Evolutionary conservation across 1,140 invertebrate genomes (phyloP), one percentile per base, ranked within the genome.

Genomic region (Vanessa atalanta): DNA sequence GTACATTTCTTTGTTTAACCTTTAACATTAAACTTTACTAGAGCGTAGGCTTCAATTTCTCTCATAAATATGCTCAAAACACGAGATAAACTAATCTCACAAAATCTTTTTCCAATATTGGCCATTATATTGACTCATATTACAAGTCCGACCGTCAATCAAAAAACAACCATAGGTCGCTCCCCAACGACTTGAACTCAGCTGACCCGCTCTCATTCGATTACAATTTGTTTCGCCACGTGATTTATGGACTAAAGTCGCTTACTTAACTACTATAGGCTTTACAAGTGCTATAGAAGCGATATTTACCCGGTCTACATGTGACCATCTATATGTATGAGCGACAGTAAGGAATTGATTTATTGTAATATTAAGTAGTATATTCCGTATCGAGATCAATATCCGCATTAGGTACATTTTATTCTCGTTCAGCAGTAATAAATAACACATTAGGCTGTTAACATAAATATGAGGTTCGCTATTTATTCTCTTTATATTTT

Each of bases 201-300:
- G 63, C 72, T 70, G 63, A 77, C 72, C 77, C 65, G 79, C 76
- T 83, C 79, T 83, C 77, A 79, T 83, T 81, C 79, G 80, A 87
- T 83, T 83, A 84, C 85, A 85, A 87, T 87, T 84, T 87, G 85
- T 81, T 83, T 75, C 74, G 77, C 57, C 72, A 48, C 71, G 76
- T 85, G 85, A 87, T 87, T 87, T 83, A 87, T 87, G 79, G 37
- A 31, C 51, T 47, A 8, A 60, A 65, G 51, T 70, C 53, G 50
- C 48, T 75, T 75, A 63, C 69, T 70, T 71, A 70, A 65, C 69
- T 64, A 48, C 65, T 75, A 63, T 50, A 55, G 69, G 64, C 69
- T 65, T 26, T 37, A 51, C 20, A 64, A 71, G 64, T 66, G 67
- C 64, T 48, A 65, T 70, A 67, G 63, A 65, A 61, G 67, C 66